Percentiles rank a stretch among this genome's conserved stretches.
These are phyloP conservation scores for Seira ritae DNA, from an alignment of 2,888 invertebrate genomes.

Conservation along the genomic window DNA sequence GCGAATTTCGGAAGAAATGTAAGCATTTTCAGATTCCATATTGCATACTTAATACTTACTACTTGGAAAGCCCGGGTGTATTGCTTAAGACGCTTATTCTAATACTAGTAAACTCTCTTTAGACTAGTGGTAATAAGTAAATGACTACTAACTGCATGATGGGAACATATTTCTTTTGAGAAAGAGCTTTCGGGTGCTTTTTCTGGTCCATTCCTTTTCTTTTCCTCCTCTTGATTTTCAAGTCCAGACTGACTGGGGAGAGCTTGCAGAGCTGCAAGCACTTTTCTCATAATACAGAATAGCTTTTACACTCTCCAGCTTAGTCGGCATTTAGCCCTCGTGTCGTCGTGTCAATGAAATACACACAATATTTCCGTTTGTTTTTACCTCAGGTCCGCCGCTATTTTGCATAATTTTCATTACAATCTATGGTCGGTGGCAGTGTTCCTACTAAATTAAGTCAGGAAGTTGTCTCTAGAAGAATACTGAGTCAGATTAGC, in stretches of 20 bases:
- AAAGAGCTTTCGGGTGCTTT: not conserved
- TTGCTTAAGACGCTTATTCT: not conserved
- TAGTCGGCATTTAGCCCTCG: constrained; percentile 58
- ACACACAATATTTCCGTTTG: constrained; percentile 11
- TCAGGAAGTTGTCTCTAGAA: not conserved
- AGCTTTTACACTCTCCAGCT: constrained; percentile 52
- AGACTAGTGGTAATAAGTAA: not conserved
- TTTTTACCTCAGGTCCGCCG: not conserved
- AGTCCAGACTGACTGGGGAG: not conserved
- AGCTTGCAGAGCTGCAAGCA: not conserved
- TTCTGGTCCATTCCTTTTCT: not conserved
- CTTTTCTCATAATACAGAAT: constrained; percentile 9
- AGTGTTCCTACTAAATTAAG: not conserved
- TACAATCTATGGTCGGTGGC: not conserved
- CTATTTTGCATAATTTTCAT: constrained; percentile 5
- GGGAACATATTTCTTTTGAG: not conserved
- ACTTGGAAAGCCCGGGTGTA: not conserved
- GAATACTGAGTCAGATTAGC: not conserved
- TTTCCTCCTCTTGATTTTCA: not conserved
- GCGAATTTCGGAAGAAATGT: not conserved
- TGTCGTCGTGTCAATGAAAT: constrained; percentile 43
- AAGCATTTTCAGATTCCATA: not conserved
- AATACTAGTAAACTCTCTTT: not conserved
- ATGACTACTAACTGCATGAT: not conserved
- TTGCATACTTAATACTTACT: not conserved